These are phyloP conservation scores for Mastigias papua DNA, from an alignment of 30 jellyfish, hydroid and myxozoan species.

Conservation along the genomic window DNA sequence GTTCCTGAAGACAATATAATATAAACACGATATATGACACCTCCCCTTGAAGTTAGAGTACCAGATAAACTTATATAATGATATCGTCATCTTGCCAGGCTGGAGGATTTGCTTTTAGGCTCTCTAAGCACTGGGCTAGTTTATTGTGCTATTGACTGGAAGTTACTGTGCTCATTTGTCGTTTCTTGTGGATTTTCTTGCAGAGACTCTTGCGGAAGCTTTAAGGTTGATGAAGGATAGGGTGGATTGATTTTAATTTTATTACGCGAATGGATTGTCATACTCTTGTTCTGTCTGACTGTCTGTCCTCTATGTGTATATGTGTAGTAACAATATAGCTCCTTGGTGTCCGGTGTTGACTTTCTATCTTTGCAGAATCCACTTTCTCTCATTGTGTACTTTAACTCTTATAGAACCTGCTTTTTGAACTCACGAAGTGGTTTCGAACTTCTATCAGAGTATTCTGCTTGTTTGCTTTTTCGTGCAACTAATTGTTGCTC, in stretches of 20 bases:
- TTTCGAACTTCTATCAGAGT: not conserved
- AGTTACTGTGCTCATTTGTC: no score
- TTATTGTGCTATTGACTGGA: no score
- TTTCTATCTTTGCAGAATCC: conserved; percentile 3
- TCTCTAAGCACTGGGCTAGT: no score
- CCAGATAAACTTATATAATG: no score
- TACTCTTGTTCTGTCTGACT: not conserved
- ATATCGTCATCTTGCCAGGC: no score
- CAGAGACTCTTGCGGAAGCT: no score
- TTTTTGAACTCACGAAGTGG: conserved; percentile 10
- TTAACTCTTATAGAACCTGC: conserved; percentile 13
- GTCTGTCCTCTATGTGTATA: conserved; percentile 11
- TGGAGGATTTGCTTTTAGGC: no score
- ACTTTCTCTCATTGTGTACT: conserved; percentile 6
- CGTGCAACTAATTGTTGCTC: not conserved
- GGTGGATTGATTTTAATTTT: not conserved
- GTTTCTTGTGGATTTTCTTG: no score
- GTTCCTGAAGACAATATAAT: no score
- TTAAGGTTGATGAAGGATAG: no score
- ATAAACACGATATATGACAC: no score
- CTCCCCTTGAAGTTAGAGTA: no score
- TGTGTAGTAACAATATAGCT: conserved; percentile 15
- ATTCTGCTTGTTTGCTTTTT: conserved; percentile 8
- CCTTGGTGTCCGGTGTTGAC: conserved; percentile 1
- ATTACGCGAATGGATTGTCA: not conserved